Base-by-base conservation (phyloP, 2,113 vertebrate species). In the Monarcha castaneiventris region DNA sequence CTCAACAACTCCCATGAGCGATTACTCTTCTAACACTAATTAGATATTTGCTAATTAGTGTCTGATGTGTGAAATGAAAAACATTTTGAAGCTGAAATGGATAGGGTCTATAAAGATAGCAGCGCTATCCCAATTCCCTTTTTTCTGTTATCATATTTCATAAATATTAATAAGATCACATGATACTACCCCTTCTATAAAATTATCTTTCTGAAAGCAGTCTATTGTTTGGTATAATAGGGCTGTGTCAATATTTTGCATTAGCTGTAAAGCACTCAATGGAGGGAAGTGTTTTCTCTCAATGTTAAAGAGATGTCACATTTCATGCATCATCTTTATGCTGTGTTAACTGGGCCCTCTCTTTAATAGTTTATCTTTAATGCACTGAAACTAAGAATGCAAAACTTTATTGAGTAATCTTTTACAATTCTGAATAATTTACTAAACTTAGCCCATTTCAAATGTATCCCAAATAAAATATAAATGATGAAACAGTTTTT, bases 41-140 rank as follows among this genome's bases (percentile, higher is more conserved):
- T 99, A 99, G 98, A 98, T 99, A 98, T 98, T 98, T 99, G 98
- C 98, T 99, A 99, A 99, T 99, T 99, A 99, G 98, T 97, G 98
- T 98, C 98, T 98, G 98, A 99, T 98, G 98, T 99, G 98, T 98
- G 98, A 98, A 98, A 98, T 98, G 98, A 98, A 98, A 99, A 99
- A 98, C 98, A 98, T 98, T 99, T 98, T 98, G 98, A 98, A 98
- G 98, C 97, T 97, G 98, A 98, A 98, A 98, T 97, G 98, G 98
- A 98, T 98, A 98, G 97, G 96, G 97, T 97, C 96, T 98, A 98
- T 97, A 96, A 98, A 98, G 98, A 98, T 98, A 98, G 98, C 96
- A 94, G 97, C 43, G 48, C 97, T 97, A 97, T 98, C 97, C 98
- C 97, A 97, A 97, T 98, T 98, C 96, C 94, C 97, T 94, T 96